Base-by-base conservation (phyloP, 2,113 vertebrate genomes). In the Smithornis capensis region DNA sequence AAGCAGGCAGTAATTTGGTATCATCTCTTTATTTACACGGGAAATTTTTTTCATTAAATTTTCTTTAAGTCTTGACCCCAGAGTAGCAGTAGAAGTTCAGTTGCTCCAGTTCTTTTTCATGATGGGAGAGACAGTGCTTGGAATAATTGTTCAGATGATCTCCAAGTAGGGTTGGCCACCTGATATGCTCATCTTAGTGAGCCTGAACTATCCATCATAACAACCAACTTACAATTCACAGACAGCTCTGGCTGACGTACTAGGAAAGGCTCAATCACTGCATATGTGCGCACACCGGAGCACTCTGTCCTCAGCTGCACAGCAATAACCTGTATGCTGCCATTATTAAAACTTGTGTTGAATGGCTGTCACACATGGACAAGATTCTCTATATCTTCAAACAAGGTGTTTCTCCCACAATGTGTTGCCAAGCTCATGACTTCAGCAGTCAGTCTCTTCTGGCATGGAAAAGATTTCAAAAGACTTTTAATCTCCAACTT, bases 181-280 rank as follows among this genome's bases (percentile, higher is more conserved):
- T 0, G 0, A 3, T 14, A 10, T 24, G n/a, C 23, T 76, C 50
- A 7, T 38, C 19, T 60, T 35, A 28, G 29, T 27, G 13, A 77
- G 15, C 37, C 31, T 83, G 57, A 64, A 29, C 17, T 28, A 57
- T n/a, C 60, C 45, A 7, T 59, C 52, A 33, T 35, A 59, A 52
- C 18, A 42, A 75, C 10, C 22, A 88, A 3, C 44, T 27, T 19
- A 14, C 16, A 23, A 3, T 9, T 53, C 76, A 50, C 71, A 38
- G 37, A 0, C 4, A 71, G 21, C 3, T 1, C 55, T 53, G 63
- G 8, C 57, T 82, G 44, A 14, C 0, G 2, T 31, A 24, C 16
- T 29, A 27, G 50, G 33, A 53, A 64, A 38, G 29, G 47, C 53
- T 49, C 53, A 47, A 23, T 25, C 11, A 4, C 50, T 4, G 2